A percentile compares a stretch with the other conserved stretches of the same genome.
These are phyloP conservation scores for Anoplius nigerrimus DNA, from an alignment of 2,888 invertebrate genomes.

Conservation along the genomic window DNA sequence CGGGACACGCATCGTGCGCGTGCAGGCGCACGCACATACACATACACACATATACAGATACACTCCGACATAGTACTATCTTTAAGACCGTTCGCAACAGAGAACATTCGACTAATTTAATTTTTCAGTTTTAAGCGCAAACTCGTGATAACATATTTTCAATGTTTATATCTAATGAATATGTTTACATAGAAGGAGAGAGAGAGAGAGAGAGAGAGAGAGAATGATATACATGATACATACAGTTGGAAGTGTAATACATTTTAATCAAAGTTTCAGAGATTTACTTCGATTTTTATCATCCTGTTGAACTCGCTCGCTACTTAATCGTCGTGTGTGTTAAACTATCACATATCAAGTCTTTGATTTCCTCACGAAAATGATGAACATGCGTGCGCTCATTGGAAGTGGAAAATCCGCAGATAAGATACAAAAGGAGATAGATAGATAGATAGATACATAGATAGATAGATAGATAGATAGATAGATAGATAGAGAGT, in stretches of 20 bases:
- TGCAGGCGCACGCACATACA: background rate
- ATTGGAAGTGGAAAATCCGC: too few species aligned
- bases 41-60: conserved; percentile 26
- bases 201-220: conserved; percentile 23
- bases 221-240: conserved; percentile 14
- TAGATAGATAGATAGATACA: too few species aligned
- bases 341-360: too few species aligned
- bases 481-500: too few species aligned
- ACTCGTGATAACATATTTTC: too few species aligned
- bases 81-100: conserved; percentile 23
- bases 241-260: conserved; percentile 21
- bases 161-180: conserved; percentile 25
- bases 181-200: conserved; percentile 12
- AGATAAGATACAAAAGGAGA: background rate
- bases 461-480: too few species aligned
- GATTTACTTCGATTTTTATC: too few species aligned
- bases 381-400: background rate
- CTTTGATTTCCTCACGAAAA: background rate
- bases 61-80: conserved; percentile 23
- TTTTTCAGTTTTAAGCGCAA: too few species aligned
- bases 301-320: too few species aligned
- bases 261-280: background rate
- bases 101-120: conserved; percentile 18
- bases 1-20: background rate
- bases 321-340: too few species aligned